These are phyloP conservation scores for Sitta europaea DNA, from an alignment of 2,113 vertebrate genomes.

Conservation along the genomic window DNA sequence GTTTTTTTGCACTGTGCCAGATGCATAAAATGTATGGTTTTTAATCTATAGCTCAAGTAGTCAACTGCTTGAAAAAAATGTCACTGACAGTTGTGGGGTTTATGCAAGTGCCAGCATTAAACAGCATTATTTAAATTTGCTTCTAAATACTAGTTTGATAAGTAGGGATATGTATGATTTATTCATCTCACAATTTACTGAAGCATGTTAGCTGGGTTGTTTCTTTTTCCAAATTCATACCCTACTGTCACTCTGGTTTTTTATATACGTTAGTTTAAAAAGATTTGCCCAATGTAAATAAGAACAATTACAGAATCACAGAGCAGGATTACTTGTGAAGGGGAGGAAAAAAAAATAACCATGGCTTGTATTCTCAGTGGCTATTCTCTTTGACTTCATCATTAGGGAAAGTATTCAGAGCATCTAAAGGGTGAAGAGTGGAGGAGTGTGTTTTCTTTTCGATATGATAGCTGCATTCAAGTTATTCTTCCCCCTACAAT, in stretches of 20 bases:
- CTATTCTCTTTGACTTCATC: slow-evolving; percentile 74
- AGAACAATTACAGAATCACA: slow-evolving; percentile 75
- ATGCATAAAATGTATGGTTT: neutral
- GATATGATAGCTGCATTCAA: slow-evolving; percentile 80
- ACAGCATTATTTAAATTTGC: slow-evolving; percentile 69
- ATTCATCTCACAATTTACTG: slow-evolving; percentile 69
- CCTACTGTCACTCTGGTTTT: slow-evolving; percentile 60
- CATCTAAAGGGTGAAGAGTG: slow-evolving; percentile 74
- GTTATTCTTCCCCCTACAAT: slow-evolving; percentile 87
- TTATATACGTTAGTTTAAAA: slow-evolving; percentile 66
- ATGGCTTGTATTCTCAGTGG: slow-evolving; percentile 63
- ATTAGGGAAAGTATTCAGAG: slow-evolving; percentile 75
- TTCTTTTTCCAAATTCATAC: slow-evolving; percentile 50
- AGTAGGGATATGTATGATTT: slow-evolving; percentile 66
- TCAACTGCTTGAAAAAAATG: slow-evolving; percentile 25
- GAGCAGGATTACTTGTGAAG: slow-evolving; percentile 67
- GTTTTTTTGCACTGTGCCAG: neutral
- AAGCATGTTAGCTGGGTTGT: slow-evolving; percentile 32
- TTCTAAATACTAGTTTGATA: slow-evolving; percentile 70
- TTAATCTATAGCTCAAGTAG: slow-evolving; percentile 63
- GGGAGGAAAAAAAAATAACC: neutral
- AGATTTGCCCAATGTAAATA: slow-evolving; percentile 69
- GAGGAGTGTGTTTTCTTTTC: slow-evolving; percentile 80
- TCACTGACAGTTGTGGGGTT: slow-evolving; percentile 44
- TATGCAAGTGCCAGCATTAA: slow-evolving; percentile 61